Conservation (phyloP, 2,888 invertebrate genomes). For the Plebejus anna region DNA sequence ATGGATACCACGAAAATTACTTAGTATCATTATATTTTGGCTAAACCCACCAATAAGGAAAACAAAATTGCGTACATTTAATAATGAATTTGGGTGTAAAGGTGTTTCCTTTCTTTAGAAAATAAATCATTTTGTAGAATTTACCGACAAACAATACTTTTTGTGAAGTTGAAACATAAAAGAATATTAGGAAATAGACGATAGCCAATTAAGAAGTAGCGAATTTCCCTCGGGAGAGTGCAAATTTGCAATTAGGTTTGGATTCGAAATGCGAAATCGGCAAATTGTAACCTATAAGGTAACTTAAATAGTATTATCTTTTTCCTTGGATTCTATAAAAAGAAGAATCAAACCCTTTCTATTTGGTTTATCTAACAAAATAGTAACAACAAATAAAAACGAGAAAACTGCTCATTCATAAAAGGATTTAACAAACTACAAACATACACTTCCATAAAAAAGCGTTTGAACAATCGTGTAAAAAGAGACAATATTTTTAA, state of each 20-base stretch:
- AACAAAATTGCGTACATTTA: background rate
- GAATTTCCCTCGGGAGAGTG: background rate
- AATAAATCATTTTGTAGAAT: background rate
- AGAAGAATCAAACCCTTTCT: background rate
- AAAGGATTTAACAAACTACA: background rate
- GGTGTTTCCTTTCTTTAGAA: too few relatives aligned
- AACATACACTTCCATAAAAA: background rate
- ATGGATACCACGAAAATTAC: conserved; percentile 28
- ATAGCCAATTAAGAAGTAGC: background rate
- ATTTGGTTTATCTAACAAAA: background rate
- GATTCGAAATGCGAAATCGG: background rate
- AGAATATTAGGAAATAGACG: background rate
- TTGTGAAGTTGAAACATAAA: background rate
- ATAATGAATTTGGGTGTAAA: background rate
- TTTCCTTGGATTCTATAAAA: too few relatives aligned
- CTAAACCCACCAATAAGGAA: background rate
- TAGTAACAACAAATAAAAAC: background rate
- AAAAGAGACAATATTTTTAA: background rate
- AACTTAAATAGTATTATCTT: background rate
- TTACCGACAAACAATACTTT: background rate
- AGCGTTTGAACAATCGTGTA: background rate
- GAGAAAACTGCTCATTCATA: background rate
- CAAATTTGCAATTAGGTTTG: background rate
- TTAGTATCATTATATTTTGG: background rate
- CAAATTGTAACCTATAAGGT: background rate